phyloP scores from a whole-genome alignment of 2,797 vertebrate species.

The Paratrypauchen microcephalus region DNA sequence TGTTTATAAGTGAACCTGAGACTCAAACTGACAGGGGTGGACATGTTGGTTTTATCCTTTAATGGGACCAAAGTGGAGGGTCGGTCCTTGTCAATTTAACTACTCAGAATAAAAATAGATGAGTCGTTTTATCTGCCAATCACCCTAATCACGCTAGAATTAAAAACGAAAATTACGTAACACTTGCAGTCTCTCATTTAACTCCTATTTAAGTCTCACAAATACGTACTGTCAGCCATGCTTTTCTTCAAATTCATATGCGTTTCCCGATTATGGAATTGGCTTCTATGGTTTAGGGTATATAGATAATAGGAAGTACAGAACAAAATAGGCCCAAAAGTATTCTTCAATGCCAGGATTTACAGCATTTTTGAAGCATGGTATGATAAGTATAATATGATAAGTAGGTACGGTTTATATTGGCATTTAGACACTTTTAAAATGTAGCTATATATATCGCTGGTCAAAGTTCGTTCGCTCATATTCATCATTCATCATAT shows the following conservation, averaged over 20 bases:
- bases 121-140: not conserved
- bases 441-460: too few relatives aligned
- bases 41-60: slow-evolving; percentile 2
- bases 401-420: too few relatives aligned
- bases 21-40: not conserved
- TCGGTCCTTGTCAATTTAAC: not conserved
- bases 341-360: too few relatives aligned
- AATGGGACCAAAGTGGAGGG: not conserved
- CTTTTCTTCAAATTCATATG: not conserved
- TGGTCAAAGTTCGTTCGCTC: too few relatives aligned
- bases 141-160: not conserved
- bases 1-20: slow-evolving; percentile 4
- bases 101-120: not conserved
- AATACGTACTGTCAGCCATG: not conserved
- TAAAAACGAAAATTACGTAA: not conserved
- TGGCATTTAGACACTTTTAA: too few relatives aligned
- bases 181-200: not conserved
- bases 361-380: not conserved
- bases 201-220: not conserved
- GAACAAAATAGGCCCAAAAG: too few relatives aligned
- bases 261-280: not conserved
- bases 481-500: too few relatives aligned
- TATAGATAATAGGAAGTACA: too few relatives aligned
- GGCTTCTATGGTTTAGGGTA: not conserved
- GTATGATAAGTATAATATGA: not conserved